phyloP scores from a whole-genome alignment of 2,888 invertebrate genomes.

The Bellardia pandia region DNA sequence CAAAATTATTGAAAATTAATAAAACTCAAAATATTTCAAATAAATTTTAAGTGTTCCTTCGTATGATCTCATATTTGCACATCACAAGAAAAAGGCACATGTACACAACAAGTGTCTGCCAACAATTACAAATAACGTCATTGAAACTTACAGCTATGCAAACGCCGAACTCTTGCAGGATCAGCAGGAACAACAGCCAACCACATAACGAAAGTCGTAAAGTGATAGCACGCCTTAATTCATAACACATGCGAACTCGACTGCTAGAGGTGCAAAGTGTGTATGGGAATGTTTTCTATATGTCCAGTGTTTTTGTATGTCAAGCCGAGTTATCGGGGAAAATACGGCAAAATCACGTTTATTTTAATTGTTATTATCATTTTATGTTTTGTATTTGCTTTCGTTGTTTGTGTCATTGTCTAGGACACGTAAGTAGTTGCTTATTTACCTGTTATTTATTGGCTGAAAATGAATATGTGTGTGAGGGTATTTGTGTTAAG shows the following conservation, averaged over 20 bases:
- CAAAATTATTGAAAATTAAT: too few relatives aligned
- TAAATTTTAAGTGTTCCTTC: neutral
- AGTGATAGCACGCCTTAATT: conserved; percentile 65
- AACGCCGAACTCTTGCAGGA: conserved; percentile 11
- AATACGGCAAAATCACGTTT: conserved; percentile 64
- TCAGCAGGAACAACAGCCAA: conserved; percentile 18
- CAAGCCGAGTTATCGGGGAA: conserved; percentile 48
- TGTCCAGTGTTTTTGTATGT: neutral
- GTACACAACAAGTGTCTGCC: neutral
- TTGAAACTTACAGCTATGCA: conserved; percentile 17
- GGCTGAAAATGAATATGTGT: conserved; percentile 28
- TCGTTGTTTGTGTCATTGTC: conserved; percentile 38
- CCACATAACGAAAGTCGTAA: conserved; percentile 19
- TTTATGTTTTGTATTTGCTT: neutral
- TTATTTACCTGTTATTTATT: conserved; percentile 50
- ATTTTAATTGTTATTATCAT: conserved; percentile 18
- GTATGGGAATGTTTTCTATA: neutral
- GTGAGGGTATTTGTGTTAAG: neutral
- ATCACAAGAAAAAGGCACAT: too few relatives aligned
- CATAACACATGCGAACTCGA: conserved; percentile 58
- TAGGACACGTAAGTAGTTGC: conserved; percentile 44
- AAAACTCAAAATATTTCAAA: neutral
- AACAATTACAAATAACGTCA: conserved; percentile 33
- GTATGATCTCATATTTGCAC: neutral
- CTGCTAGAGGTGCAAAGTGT: neutral